Evolutionary conservation across 2,888 invertebrate genomes (phyloP).

Genomic region (Pristionchus mayeri): DNA sequence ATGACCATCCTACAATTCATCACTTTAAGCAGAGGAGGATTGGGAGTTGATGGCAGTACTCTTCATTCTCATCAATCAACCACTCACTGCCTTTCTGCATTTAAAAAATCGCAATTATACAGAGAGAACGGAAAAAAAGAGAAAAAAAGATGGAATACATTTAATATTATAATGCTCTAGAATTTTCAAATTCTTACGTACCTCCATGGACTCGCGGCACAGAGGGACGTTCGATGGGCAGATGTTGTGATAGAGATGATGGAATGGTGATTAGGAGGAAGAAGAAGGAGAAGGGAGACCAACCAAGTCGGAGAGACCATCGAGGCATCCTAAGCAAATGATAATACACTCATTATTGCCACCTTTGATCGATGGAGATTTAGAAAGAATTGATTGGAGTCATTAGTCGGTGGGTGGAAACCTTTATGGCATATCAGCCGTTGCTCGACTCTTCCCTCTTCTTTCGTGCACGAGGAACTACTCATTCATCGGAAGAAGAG

Average conservation of each 20-base stretch:
- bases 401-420: background rate
- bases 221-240: background rate
- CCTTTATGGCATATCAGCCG: conserved; percentile 39
- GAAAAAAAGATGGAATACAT: background rate
- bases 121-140: background rate
- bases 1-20: too few relatives aligned
- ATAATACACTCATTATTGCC: background rate
- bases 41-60: background rate
- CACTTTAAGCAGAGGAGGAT: conserved; percentile 3
- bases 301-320: conserved; percentile 37
- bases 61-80: conserved; percentile 25
- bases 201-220: background rate
- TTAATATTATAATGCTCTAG: background rate
- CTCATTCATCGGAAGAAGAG: background rate
- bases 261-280: background rate
- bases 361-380: background rate
- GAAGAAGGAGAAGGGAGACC: conserved; percentile 11
- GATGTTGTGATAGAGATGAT: background rate
- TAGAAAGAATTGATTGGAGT: background rate
- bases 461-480: background rate
- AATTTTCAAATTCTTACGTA: background rate
- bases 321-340: conserved; percentile 15
- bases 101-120: background rate
- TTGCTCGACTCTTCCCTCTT: too few relatives aligned
- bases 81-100: background rate